Evolutionary conservation across 2,888 invertebrate genomes (phyloP).

Genomic region (Pogonocherus hispidulus): DNA sequence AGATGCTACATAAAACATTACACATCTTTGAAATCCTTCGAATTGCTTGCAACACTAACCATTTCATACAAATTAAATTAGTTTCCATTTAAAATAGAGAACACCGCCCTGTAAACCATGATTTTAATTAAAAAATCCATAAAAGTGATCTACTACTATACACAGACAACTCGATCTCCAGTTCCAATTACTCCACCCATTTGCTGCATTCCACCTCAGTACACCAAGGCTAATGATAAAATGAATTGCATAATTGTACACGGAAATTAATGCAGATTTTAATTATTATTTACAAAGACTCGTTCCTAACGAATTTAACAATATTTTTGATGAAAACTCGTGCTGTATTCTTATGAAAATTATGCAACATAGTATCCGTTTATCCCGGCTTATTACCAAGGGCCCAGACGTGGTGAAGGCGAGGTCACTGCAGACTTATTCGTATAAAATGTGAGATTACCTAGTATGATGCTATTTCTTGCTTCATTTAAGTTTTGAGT

Average conservation of each 20-base stretch:
- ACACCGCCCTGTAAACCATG: neutral
- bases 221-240: slow-evolving; percentile 29
- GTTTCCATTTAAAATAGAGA: neutral
- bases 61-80: no score
- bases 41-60: no score
- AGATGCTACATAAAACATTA: no score
- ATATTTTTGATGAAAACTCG: neutral
- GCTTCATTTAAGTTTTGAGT: slow-evolving; percentile 36
- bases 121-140: neutral
- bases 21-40: no score
- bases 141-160: neutral
- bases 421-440: slow-evolving; percentile 40
- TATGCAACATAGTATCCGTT: slow-evolving; percentile 18
- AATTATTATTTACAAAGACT: slow-evolving; percentile 15
- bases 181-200: slow-evolving; percentile 28
- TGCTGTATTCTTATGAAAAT: slow-evolving; percentile 10
- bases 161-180: neutral
- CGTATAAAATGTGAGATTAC: slow-evolving; percentile 35
- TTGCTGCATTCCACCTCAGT: slow-evolving; percentile 25
- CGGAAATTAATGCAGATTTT: slow-evolving; percentile 20
- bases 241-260: slow-evolving; percentile 28
- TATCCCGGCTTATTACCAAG: slow-evolving; percentile 8
- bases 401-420: slow-evolving; percentile 35
- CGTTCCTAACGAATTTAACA: neutral
- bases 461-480: slow-evolving; percentile 33